Evolutionary conservation across 2,888 invertebrate genomes (phyloP).

Genomic region (Petrolisthes manimaculis): DNA sequence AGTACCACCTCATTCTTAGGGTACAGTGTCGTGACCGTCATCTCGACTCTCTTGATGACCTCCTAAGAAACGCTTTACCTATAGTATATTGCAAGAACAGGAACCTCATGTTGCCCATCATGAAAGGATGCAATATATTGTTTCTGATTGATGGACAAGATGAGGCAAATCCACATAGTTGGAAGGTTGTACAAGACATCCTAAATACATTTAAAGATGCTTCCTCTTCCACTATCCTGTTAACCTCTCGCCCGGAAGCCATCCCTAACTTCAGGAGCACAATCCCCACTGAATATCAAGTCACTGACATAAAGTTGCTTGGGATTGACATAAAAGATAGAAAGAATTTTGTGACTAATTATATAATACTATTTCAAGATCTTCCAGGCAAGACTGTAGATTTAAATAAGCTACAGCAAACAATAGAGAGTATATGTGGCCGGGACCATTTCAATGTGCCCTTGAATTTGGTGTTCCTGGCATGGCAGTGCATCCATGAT

Average conservation of each 20-base stretch:
- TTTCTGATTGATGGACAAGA: conserved; percentile 24
- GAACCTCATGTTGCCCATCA: neutral
- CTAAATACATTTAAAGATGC: neutral
- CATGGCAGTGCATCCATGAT: neutral
- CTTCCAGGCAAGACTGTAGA: neutral
- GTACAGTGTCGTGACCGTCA: conserved; percentile 5
- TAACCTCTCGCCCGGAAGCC: conserved; percentile 17
- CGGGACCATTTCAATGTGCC: conserved; percentile 24
- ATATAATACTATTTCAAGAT: neutral
- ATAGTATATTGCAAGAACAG: conserved; percentile 7
- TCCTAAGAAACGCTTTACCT: conserved; percentile 10
- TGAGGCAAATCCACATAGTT: neutral
- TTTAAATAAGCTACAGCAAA: neutral
- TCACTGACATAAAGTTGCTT: neutral
- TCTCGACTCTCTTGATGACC: neutral
- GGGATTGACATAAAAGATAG: neutral
- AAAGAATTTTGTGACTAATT: neutral
- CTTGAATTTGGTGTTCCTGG: conserved; percentile 15
- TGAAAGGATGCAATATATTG: conserved; percentile 18
- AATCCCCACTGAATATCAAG: neutral
- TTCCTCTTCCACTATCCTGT: neutral
- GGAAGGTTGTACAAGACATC: conserved; percentile 3
- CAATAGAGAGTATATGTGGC: neutral
- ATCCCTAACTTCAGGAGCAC: neutral
- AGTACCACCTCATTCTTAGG: conserved; percentile 26